These are phyloP conservation scores for Peucedramus taeniatus DNA, from an alignment of 2,113 vertebrate genomes.

Conservation along the genomic window DNA sequence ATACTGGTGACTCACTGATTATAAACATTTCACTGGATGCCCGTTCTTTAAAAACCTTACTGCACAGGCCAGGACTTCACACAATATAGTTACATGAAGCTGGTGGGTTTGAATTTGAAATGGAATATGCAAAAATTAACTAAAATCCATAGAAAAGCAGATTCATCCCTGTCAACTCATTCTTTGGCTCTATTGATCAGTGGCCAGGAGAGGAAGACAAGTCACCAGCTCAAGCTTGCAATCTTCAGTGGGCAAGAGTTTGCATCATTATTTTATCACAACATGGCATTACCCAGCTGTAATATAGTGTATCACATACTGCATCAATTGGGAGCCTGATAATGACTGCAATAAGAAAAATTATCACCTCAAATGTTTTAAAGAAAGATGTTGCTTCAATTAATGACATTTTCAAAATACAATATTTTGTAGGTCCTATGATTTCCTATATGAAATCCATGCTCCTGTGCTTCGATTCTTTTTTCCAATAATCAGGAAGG, in stretches of 20 bases:
- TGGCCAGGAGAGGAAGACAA: neutral
- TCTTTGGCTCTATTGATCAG: neutral
- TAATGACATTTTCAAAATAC: neutral
- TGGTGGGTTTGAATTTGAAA: neutral
- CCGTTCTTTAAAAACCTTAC: neutral
- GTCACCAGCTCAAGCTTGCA: neutral
- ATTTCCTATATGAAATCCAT: neutral
- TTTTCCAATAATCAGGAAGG: neutral
- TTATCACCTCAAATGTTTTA: neutral
- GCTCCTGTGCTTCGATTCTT: neutral
- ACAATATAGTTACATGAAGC: neutral
- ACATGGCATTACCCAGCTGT: neutral
- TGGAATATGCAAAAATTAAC: neutral
- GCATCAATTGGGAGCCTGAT: neutral
- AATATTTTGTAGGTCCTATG: neutral
- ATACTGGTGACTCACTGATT: slow-evolving; percentile 33
- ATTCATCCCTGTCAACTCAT: neutral
- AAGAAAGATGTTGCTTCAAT: neutral
- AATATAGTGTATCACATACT: neutral
- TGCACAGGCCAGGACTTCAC: neutral
- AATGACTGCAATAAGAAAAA: neutral
- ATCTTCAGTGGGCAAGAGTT: neutral
- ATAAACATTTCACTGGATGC: neutral
- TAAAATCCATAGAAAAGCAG: neutral
- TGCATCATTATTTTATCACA: neutral